Percentiles rank a stretch among this genome's conserved stretches.
Conservation (phyloP, 2,113 vertebrate species). For the Laterallus jamaicensis region DNA sequence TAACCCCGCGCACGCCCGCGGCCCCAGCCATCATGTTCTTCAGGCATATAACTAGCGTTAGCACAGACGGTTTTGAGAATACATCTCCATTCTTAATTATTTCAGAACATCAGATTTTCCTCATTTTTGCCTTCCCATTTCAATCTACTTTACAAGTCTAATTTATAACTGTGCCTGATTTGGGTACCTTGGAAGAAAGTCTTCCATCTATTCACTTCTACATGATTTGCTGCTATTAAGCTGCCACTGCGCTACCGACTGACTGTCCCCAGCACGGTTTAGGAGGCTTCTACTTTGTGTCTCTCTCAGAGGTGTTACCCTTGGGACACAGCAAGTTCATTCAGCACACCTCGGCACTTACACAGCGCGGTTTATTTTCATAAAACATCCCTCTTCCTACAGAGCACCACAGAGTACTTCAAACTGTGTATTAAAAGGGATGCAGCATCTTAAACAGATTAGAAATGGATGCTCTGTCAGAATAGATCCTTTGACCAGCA, state of each 20-base stretch:
- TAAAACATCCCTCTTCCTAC: neutral
- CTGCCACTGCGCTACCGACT: neutral
- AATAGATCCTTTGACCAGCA: neutral
- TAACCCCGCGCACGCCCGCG: neutral
- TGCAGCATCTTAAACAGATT: neutral
- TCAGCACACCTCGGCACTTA: neutral
- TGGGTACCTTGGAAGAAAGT: neutral
- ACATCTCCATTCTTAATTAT: neutral
- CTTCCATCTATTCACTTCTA: neutral
- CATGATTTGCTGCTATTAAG: neutral
- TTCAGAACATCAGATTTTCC: neutral
- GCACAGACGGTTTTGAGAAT: neutral
- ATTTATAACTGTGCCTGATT: neutral
- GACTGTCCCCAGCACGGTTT: neutral
- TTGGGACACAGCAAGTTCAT: slow-evolving; percentile 21
- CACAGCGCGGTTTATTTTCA: neutral
- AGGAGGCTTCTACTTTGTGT: neutral
- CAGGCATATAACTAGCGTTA: neutral
- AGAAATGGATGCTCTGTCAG: neutral
- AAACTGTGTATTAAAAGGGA: neutral
- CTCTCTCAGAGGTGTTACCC: slow-evolving; percentile 12
- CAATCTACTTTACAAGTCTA: neutral
- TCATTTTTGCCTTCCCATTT: neutral
- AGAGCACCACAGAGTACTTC: neutral
- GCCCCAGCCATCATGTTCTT: neutral